Conservation (phyloP, 2,797 vertebrate species). For the Lycodopsis pacificus region DNA sequence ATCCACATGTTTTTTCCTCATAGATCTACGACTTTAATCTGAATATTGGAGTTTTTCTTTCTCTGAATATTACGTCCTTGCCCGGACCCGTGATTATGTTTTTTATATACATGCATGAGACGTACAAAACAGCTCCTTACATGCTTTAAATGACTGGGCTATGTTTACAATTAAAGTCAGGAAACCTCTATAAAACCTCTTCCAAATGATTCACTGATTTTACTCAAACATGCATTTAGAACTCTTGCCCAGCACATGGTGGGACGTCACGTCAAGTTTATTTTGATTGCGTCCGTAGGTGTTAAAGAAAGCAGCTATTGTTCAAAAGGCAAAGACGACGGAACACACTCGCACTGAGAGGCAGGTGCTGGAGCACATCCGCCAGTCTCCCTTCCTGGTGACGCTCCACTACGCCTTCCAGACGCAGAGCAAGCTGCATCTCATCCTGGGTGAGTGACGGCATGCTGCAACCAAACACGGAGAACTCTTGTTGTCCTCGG, state of each 20-base stretch:
- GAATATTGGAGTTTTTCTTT: not conserved
- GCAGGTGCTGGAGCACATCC: slow-evolving; percentile 93
- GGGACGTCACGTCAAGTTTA: not conserved
- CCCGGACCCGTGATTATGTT: not conserved
- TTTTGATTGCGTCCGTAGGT: slow-evolving; percentile 75
- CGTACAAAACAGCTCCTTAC: not conserved
- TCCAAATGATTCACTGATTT: not conserved
- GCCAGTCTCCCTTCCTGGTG: slow-evolving; percentile 94
- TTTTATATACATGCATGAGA: not conserved
- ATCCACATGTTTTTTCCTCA: not conserved
- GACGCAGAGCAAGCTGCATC: slow-evolving; percentile 94
- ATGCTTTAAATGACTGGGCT: not conserved
- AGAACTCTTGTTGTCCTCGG: not conserved
- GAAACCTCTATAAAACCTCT: not conserved
- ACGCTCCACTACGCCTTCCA: slow-evolving; percentile 96
- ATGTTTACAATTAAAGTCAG: not conserved
- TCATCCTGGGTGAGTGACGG: slow-evolving; percentile 89
- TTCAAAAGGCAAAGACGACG: slow-evolving; percentile 93
- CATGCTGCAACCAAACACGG: not conserved
- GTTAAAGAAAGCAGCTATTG: slow-evolving; percentile 93
- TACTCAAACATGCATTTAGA: not conserved
- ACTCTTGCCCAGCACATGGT: not conserved
- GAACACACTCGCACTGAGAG: slow-evolving; percentile 94
- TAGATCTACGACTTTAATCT: not conserved
- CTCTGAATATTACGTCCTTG: not conserved